These are phyloP conservation scores for Periphyllus acericola DNA, from an alignment of 2,888 invertebrate genomes.

Conservation along the genomic window DNA sequence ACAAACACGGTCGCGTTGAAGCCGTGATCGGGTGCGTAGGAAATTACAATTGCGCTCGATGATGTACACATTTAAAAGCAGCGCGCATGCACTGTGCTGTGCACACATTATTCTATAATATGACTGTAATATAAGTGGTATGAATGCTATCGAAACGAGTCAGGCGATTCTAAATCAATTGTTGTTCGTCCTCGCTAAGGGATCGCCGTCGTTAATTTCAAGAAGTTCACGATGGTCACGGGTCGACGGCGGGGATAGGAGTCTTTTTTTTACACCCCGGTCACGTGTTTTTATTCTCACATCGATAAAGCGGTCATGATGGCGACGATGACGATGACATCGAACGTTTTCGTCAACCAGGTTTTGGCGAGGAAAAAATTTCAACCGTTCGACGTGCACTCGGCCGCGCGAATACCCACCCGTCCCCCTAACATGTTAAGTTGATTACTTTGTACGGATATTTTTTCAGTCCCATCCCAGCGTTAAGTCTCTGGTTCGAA, in stretches of 20 bases:
- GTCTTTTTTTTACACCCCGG: neutral
- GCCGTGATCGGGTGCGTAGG: too few species aligned
- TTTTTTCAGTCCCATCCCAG: neutral
- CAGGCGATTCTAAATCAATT: slow-evolving; percentile 13
- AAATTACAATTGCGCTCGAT: neutral
- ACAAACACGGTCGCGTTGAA: too few species aligned
- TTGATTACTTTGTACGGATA: neutral
- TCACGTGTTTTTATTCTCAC: neutral
- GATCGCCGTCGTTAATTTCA: neutral
- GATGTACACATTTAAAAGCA: neutral
- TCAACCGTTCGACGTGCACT: neutral
- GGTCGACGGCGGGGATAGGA: neutral
- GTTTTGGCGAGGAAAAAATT: slow-evolving; percentile 8
- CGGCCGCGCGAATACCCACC: neutral
- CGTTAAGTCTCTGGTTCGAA: neutral
- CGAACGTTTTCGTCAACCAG: neutral
- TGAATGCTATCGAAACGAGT: neutral
- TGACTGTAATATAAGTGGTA: neutral
- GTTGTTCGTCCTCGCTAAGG: neutral
- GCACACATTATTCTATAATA: neutral
- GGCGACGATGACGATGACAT: neutral
- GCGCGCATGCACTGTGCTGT: neutral
- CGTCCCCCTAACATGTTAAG: neutral
- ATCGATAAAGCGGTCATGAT: neutral
- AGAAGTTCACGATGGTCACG: neutral